Conservation (phyloP, 2,888 invertebrate genomes). For the Molanna angustata region DNA sequence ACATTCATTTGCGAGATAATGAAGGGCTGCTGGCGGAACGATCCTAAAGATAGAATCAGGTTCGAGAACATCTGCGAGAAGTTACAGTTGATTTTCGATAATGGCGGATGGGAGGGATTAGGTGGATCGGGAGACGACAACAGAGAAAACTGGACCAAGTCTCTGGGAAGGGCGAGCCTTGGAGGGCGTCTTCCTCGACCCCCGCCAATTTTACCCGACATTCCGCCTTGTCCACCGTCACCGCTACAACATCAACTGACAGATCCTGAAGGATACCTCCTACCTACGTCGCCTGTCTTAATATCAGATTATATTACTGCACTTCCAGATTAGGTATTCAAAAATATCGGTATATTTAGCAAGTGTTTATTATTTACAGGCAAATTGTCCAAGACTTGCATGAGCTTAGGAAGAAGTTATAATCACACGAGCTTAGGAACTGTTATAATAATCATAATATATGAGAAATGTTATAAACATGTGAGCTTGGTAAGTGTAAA, state of each 20-base stretch:
- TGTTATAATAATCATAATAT: no score
- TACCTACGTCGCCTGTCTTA: constrained; percentile 56
- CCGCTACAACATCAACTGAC: constrained; percentile 56
- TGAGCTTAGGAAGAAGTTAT: no score
- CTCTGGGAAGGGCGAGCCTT: constrained; percentile 4
- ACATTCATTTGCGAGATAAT: constrained; percentile 69
- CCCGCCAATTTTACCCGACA: constrained; percentile 39
- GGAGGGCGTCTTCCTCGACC: constrained; percentile 37
- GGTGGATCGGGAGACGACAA: constrained; percentile 6
- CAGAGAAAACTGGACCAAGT: constrained; percentile 13
- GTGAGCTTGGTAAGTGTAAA: no score
- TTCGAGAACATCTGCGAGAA: constrained; percentile 69
- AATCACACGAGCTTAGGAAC: no score
- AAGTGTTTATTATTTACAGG: no score
- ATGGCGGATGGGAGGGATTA: constrained; percentile 27
- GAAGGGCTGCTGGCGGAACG: constrained; percentile 78
- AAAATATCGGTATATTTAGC: no score
- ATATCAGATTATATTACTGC: constrained; percentile 57
- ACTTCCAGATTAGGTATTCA: constrained; percentile 41
- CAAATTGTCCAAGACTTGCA: no score
- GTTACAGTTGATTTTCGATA: constrained; percentile 50
- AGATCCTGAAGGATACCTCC: constrained; percentile 67
- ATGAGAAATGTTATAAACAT: no score
- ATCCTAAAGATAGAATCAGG: constrained; percentile 71
- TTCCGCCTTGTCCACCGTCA: constrained; percentile 20